phyloP scores from a whole-genome alignment of 2,888 invertebrate genomes.

The Mycalesis mineus region DNA sequence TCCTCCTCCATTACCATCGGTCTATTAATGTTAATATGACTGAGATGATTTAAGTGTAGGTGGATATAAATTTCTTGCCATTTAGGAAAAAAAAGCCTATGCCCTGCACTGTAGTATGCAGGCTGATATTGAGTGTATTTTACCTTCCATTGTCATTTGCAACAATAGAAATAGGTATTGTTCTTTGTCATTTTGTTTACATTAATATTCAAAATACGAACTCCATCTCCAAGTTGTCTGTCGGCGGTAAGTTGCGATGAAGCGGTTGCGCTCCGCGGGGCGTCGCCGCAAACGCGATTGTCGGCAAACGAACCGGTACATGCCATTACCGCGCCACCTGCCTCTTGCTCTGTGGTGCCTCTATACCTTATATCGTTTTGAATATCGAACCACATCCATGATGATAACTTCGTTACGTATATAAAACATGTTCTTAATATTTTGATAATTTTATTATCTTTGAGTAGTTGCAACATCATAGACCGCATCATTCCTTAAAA shows the following conservation, averaged over 20 bases:
- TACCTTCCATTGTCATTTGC: no score
- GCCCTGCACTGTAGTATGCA: no score
- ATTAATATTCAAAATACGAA: conserved; percentile 2
- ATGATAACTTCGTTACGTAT: neutral
- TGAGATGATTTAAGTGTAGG: no score
- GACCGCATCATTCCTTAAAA: no score
- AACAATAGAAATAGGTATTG: no score
- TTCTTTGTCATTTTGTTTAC: neutral
- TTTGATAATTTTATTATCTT: no score
- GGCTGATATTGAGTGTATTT: neutral
- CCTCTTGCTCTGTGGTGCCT: conserved; percentile 33
- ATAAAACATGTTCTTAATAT: no score
- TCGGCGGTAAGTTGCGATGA: conserved; percentile 17
- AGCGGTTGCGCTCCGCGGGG: conserved; percentile 51
- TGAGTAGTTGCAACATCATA: no score
- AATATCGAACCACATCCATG: neutral
- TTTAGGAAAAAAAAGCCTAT: no score
- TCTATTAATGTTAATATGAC: no score
- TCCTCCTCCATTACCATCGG: no score
- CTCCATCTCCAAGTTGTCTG: conserved; percentile 12
- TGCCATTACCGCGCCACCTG: conserved; percentile 58
- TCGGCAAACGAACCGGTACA: conserved; percentile 67
- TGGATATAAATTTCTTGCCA: no score
- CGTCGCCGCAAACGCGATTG: conserved; percentile 64
- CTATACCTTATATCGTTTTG: conserved; percentile 9